These are phyloP conservation scores for Danionella dracula DNA, from an alignment of 2,797 vertebrate genomes.

Conservation along the genomic window DNA sequence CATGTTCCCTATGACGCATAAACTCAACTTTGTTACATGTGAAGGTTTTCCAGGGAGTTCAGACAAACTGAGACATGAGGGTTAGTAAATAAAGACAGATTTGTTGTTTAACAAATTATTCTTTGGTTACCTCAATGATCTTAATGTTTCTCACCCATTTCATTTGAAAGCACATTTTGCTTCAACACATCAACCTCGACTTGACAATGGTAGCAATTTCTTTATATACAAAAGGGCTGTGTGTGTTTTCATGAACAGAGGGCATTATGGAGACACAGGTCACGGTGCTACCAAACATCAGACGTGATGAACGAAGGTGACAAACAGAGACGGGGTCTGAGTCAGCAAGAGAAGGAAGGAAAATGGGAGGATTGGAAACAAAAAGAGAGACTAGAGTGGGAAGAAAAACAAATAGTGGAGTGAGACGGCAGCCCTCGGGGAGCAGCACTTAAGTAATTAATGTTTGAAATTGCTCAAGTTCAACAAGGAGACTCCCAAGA, in stretches of 20 bases:
- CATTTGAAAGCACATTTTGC: not conserved
- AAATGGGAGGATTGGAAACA: not conserved
- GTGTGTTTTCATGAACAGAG: not conserved
- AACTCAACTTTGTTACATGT: too few species aligned
- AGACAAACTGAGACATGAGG: too few species aligned
- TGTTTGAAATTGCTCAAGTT: slow-evolving; percentile 43
- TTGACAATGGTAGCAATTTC: not conserved
- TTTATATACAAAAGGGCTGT: not conserved
- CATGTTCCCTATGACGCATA: slow-evolving; percentile 21
- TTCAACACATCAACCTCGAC: not conserved
- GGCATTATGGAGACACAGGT: not conserved
- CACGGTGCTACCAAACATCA: not conserved
- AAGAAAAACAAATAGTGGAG: slow-evolving; percentile 38
- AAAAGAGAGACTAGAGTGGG: not conserved
- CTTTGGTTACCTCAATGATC: not conserved
- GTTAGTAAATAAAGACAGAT: too few species aligned
- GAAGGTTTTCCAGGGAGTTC: too few species aligned
- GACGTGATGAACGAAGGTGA: too few species aligned
- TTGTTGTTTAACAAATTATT: too few species aligned
- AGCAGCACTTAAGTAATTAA: slow-evolving; percentile 51
- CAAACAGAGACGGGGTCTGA: not conserved
- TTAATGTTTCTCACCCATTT: too few species aligned
- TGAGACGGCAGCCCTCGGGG: slow-evolving; percentile 12
- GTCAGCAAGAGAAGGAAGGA: not conserved
- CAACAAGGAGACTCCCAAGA: slow-evolving; percentile 4